Evolutionary conservation across 2,888 invertebrate genomes (phyloP).

Genomic region (Lucinisca nassula): DNA sequence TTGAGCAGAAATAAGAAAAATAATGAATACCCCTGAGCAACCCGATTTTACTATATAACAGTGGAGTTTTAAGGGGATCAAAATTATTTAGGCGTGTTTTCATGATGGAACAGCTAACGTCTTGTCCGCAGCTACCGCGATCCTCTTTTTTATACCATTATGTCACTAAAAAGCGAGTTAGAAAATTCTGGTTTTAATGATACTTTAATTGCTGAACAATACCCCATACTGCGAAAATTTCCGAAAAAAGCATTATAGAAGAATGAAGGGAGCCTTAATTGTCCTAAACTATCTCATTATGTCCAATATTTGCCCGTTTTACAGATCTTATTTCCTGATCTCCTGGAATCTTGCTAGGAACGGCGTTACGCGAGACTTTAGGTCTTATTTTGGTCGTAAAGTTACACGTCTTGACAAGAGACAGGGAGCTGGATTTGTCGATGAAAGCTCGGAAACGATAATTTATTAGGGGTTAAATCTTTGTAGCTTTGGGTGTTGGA

Average conservation of each 20-base stretch:
- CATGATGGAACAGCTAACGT: no score
- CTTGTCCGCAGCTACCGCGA: no score
- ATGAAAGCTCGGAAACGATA: slow-evolving; percentile 59
- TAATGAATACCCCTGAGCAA: no score
- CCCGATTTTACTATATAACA: no score
- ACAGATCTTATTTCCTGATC: slow-evolving; percentile 69
- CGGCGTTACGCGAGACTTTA: slow-evolving; percentile 66
- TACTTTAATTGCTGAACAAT: slow-evolving; percentile 44
- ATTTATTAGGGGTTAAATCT: slow-evolving; percentile 67
- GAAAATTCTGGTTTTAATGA: not conserved
- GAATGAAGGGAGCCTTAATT: slow-evolving; percentile 66
- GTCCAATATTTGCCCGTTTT: slow-evolving; percentile 62
- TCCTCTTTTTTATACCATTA: no score
- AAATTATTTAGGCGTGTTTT: no score
- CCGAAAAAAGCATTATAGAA: slow-evolving; percentile 68
- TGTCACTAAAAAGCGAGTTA: no score
- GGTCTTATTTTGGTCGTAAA: slow-evolving; percentile 68
- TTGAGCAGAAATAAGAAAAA: no score
- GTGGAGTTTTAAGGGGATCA: no score
- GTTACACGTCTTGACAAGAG: slow-evolving; percentile 55
- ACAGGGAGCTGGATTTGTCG: slow-evolving; percentile 49
- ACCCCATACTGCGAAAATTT: slow-evolving; percentile 57
- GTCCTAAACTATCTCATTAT: slow-evolving; percentile 71
- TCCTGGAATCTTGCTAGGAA: slow-evolving; percentile 58
- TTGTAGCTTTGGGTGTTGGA: slow-evolving; percentile 18